Evolutionary conservation across 2,797 vertebrate species (phyloP).

Genomic region (Rousettus madagascariensis): DNA sequence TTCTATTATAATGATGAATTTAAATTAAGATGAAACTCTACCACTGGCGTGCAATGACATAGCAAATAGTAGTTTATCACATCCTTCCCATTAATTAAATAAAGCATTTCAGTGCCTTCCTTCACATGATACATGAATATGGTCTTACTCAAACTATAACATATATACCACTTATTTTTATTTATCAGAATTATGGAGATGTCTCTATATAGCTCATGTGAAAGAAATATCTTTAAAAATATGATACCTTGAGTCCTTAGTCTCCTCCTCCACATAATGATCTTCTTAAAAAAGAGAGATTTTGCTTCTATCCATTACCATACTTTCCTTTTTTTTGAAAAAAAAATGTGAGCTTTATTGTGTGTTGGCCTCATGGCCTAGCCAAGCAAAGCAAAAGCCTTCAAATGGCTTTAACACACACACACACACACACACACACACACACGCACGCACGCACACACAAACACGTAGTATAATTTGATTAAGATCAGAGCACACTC

Average conservation of each 20-base stretch:
- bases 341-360: no score
- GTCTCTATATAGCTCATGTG: not conserved
- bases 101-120: not conserved
- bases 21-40: not conserved
- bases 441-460: no score
- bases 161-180: not conserved
- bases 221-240: not conserved
- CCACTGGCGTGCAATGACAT: not conserved
- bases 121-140: not conserved
- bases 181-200: not conserved
- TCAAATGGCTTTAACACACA: no score
- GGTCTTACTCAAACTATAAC: not conserved
- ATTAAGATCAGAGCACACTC: no score
- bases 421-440: no score
- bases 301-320: not conserved
- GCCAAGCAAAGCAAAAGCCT: no score
- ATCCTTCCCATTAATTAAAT: not conserved
- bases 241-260: not conserved
- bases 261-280: fast-evolving
- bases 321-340: not conserved
- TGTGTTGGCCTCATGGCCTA: no score
- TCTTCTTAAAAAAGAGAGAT: not conserved
- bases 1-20: not conserved
- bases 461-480: no score
- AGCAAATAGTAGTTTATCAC: not conserved